Evolutionary conservation across 2,888 invertebrate species (phyloP).

Genomic region (Drosophila gaucha): DNA sequence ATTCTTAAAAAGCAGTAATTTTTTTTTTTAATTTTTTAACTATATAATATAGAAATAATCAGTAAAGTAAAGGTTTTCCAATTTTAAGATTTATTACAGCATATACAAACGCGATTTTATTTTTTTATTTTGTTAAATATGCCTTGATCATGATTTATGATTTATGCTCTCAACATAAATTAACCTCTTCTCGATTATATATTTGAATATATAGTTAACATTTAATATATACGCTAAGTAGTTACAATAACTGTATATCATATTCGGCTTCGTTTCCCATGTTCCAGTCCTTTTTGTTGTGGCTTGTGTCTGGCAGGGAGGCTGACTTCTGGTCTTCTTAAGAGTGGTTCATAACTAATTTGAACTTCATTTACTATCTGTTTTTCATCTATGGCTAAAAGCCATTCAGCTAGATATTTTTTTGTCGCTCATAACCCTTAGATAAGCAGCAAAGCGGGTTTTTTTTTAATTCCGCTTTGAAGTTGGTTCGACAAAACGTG

Average conservation of each 20-base stretch:
- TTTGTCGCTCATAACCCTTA: slow-evolving; percentile 23
- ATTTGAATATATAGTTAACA: neutral
- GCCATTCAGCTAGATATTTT: slow-evolving; percentile 21
- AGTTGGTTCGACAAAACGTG: slow-evolving; percentile 40
- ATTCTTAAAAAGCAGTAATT: too few relatives aligned
- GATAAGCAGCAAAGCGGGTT: slow-evolving; percentile 16
- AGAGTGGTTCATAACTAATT: slow-evolving; percentile 73
- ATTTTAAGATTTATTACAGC: too few relatives aligned
- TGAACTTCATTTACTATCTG: slow-evolving; percentile 72
- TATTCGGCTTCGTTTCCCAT: neutral
- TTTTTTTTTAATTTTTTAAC: too few relatives aligned
- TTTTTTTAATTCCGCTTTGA: slow-evolving; percentile 33
- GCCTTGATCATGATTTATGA: too few relatives aligned
- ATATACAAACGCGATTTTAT: too few relatives aligned
- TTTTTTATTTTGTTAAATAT: too few relatives aligned
- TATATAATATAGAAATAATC: too few relatives aligned
- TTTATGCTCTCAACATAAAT: too few relatives aligned
- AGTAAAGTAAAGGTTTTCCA: too few relatives aligned
- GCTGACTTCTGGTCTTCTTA: slow-evolving; percentile 32
- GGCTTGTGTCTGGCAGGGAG: slow-evolving; percentile 26
- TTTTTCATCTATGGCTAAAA: slow-evolving; percentile 35
- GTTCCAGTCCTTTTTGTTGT: slow-evolving; percentile 26
- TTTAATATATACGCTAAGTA: neutral
- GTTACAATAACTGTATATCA: neutral
- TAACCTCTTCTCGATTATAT: too few relatives aligned